Conservation (phyloP, 2,888 invertebrate species). For the Dasypogon diadema region DNA sequence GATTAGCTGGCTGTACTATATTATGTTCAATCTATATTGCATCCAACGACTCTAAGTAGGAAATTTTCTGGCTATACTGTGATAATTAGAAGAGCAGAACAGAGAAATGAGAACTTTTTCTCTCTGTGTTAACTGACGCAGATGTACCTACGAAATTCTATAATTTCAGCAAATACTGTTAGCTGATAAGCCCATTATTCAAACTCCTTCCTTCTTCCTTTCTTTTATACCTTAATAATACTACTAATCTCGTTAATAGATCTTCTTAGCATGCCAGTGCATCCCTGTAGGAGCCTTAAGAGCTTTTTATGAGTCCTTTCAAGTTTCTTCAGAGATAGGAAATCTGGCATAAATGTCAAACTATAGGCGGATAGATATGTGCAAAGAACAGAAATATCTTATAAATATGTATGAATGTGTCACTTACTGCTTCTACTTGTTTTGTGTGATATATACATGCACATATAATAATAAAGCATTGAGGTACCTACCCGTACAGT, state of each 20-base stretch:
- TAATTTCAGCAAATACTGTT: neutral
- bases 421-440: neutral
- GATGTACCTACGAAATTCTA: neutral
- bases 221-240: slow-evolving; percentile 4
- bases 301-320: neutral
- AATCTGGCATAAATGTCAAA: too few relatives aligned
- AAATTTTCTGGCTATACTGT: too few relatives aligned
- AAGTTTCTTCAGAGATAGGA: neutral
- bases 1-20: too few relatives aligned
- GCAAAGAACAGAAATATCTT: neutral
- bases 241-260: neutral
- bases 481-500: slow-evolving; percentile 76
- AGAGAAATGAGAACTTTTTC: too few relatives aligned
- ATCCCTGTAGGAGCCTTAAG: too few relatives aligned
- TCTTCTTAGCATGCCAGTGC: too few relatives aligned
- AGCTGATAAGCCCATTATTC: neutral
- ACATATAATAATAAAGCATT: neutral
- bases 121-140: neutral
- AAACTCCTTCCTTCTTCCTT: neutral
- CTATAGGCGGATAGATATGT: neutral
- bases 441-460: neutral
- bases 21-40: too few relatives aligned
- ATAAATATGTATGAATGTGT: slow-evolving; percentile 1
- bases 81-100: too few relatives aligned
- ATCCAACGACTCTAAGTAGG: too few relatives aligned